Base-by-base conservation (phyloP, 2,797 vertebrate genomes). In the Pipistrellus pygmaeus region DNA sequence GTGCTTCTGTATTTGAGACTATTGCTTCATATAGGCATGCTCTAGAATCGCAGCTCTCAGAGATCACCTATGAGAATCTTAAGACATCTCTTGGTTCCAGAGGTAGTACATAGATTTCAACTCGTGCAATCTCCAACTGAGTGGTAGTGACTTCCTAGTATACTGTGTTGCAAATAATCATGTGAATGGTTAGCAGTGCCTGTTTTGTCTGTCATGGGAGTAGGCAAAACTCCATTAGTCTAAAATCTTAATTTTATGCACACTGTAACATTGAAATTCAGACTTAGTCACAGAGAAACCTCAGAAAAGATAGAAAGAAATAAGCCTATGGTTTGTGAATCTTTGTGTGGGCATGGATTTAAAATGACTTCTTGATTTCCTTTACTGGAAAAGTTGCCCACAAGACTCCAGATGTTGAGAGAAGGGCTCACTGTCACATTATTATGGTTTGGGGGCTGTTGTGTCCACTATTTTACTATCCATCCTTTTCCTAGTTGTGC, bases 251-350 rank as follows among this genome's bases (percentile, higher is more conserved):
- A 93, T 66, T 95, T 91, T 75, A 77, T 10, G 46, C 20, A 93
- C 38, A 93, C 27, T 35, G 68, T 68, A 81, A 81, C 94, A 44
- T 62, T 96, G 90, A 96, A 91, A 94, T 96, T 87, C 76, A 89
- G 71, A 84, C 82, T 90, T 91, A 85, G 72, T 93, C 53, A 86
- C 38, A 83, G 89, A 93, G 72, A 91, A 96, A 85, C 7, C 35
- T 92, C 76, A 80, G 44, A 76, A 78, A 75, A 91, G 17, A 35
- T 27, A n/a, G 38, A 87, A 78, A 91, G 38, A 78, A 91, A 60
- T 69, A 89, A 35, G 27, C 41, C 1, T 44, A 64, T 85, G 62
- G 55, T 83, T 85, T 95, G 41, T 66, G 78, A 91, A 71, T 91
- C 46, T 85, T 91, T 76, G 6, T 71, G 46, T 80, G 57, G 41